phyloP scores from a whole-genome alignment of 2,797 vertebrate genomes.

The Hylomyscus alleni region DNA sequence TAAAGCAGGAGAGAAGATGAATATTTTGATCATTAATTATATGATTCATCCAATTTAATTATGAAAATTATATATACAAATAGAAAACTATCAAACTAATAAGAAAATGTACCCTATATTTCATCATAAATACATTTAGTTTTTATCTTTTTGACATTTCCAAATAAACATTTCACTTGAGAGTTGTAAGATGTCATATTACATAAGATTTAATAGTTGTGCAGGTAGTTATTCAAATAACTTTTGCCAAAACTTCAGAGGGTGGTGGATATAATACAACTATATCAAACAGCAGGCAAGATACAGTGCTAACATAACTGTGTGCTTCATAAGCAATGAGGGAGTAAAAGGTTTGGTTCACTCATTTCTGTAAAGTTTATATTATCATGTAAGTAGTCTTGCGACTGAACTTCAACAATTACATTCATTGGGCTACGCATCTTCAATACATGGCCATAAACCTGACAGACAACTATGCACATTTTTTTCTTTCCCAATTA shows the following conservation, averaged over 20 bases:
- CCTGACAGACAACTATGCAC: neutral
- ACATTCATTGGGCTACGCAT: rapidly evolving
- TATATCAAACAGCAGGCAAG: constrained; percentile 60
- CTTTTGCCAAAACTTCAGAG: constrained; percentile 43
- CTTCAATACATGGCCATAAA: neutral
- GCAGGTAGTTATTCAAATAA: constrained; percentile 39
- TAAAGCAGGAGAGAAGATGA: neutral
- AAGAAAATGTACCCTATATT: neutral
- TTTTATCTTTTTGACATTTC: neutral
- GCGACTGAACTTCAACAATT: neutral
- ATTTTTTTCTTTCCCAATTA: constrained; percentile 24
- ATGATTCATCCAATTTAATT: neutral
- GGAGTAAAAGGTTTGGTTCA: neutral
- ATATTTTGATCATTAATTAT: neutral
- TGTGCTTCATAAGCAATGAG: constrained; percentile 31
- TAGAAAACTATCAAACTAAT: neutral
- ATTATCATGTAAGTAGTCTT: neutral
- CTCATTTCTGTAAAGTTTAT: neutral
- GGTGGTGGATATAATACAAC: neutral
- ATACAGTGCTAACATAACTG: constrained; percentile 38
- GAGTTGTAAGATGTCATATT: constrained; percentile 31
- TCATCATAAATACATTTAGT: neutral
- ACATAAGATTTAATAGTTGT: constrained; percentile 42
- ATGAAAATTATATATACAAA: neutral
- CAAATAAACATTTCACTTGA: constrained; percentile 40